Percentiles rank a stretch among this genome's conserved stretches.
These are phyloP conservation scores for Lasiurus cinereus DNA, from an alignment of 2,113 vertebrate genomes.

Conservation along the genomic window DNA sequence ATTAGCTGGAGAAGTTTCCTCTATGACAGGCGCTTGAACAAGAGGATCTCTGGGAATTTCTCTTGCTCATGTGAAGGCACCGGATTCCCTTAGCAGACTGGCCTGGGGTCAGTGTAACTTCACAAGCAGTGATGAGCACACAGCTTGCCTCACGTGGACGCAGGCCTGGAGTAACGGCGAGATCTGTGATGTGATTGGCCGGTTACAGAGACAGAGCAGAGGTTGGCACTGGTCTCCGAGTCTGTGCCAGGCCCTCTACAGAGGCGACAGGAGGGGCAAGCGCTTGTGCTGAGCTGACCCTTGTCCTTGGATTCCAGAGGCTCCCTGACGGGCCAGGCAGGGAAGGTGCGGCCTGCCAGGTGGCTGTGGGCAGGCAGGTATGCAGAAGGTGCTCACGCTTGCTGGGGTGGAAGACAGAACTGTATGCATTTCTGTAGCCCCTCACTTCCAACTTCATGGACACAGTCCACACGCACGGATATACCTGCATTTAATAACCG, in stretches of 20 bases:
- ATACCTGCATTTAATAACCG: not conserved
- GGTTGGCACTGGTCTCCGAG: not conserved
- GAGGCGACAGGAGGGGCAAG: not conserved
- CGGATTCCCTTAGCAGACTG: not conserved
- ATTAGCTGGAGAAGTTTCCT: constrained; percentile 33
- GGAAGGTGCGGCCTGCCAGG: not conserved
- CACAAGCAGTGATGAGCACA: not conserved
- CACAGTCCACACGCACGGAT: not conserved
- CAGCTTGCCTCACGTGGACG: not conserved
- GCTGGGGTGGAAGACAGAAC: not conserved
- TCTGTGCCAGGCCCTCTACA: not conserved
- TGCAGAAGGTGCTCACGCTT: not conserved
- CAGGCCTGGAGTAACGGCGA: not conserved
- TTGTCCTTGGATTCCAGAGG: not conserved
- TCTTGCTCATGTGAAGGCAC: not conserved
- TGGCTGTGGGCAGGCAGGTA: not conserved
- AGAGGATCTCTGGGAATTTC: constrained; percentile 62
- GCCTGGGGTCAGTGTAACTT: not conserved
- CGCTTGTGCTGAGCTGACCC: not conserved
- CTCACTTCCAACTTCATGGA: not conserved
- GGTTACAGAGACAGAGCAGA: not conserved
- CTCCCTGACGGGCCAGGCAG: not conserved
- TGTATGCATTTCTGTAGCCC: not conserved
- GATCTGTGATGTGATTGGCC: not conserved
- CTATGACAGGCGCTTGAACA: constrained; percentile 44